phyloP scores from a whole-genome alignment of 2,888 invertebrate genomes.

The Leptarthrus brevirostris region DNA sequence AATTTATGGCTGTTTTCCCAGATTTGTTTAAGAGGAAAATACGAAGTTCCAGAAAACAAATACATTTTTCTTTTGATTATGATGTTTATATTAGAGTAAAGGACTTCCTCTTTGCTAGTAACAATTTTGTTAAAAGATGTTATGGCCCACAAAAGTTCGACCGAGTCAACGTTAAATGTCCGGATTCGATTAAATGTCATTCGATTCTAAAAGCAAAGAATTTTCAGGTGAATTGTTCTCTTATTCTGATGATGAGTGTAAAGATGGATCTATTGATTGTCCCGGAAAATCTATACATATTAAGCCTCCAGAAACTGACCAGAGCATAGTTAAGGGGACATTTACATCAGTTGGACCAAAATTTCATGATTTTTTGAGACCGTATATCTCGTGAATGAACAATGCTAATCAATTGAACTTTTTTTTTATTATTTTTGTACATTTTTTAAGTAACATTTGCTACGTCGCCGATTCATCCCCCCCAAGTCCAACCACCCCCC shows the following conservation, averaged over 20 bases:
- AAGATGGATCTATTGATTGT: not conserved
- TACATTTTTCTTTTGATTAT: too few relatives aligned
- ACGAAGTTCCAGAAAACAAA: too few relatives aligned
- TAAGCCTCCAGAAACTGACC: not conserved
- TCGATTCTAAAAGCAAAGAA: slow-evolving; percentile 55
- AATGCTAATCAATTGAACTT: too few relatives aligned
- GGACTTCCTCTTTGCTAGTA: slow-evolving; percentile 61
- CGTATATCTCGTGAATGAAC: too few relatives aligned
- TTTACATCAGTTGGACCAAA: too few relatives aligned
- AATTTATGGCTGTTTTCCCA: slow-evolving; percentile 90
- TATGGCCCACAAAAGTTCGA: slow-evolving; percentile 58
- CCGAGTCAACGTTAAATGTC: slow-evolving; percentile 60
- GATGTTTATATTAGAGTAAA: slow-evolving; percentile 63
- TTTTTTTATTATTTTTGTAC: too few relatives aligned
- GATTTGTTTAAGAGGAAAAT: too few relatives aligned
- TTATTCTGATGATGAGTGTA: slow-evolving; percentile 56
- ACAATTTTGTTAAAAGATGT: slow-evolving; percentile 60
- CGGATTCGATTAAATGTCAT: slow-evolving; percentile 60
- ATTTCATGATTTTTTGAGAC: too few relatives aligned
- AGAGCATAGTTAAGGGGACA: too few relatives aligned
- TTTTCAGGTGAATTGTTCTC: slow-evolving; percentile 60
- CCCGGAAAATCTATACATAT: not conserved
- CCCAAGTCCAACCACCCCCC: too few relatives aligned
- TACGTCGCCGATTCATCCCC: too few relatives aligned
- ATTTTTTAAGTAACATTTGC: too few relatives aligned